These are phyloP conservation scores for Nothocercus julius DNA, from an alignment of 2,113 vertebrate species.

Conservation along the genomic window DNA sequence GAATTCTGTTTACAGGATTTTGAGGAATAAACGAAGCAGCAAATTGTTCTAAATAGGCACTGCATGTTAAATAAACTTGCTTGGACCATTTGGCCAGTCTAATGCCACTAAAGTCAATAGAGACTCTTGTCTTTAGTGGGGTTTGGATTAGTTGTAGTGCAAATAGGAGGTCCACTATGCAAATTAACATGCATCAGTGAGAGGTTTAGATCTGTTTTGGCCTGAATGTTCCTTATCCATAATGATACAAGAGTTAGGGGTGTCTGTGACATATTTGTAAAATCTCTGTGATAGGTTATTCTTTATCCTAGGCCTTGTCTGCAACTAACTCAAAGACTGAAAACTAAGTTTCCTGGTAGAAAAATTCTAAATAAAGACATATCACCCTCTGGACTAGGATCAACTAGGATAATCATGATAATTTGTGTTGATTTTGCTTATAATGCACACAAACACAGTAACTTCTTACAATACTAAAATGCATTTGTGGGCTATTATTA, in stretches of 20 bases:
- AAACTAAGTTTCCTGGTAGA: neutral
- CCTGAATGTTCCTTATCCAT: neutral
- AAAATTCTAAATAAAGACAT: neutral
- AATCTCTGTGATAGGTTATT: neutral
- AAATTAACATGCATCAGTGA: neutral
- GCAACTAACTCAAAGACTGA: neutral
- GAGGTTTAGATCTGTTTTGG: neutral
- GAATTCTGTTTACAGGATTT: neutral
- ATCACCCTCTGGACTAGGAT: neutral
- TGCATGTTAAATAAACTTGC: neutral
- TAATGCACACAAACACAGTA: neutral
- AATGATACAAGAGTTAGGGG: neutral
- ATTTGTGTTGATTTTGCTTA: neutral
- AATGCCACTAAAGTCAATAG: constrained; percentile 6
- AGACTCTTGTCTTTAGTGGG: constrained; percentile 1
- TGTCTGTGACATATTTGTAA: neutral
- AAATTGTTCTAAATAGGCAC: neutral
- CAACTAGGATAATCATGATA: neutral
- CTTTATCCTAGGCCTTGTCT: neutral
- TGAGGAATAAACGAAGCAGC: neutral
- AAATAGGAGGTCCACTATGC: neutral
- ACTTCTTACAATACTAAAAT: neutral
- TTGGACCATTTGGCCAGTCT: neutral
- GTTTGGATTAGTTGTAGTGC: constrained; percentile 1
- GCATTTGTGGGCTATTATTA: neutral